These are phyloP conservation scores for Acomys russatus DNA, from an alignment of 2,797 vertebrate species.

Conservation along the genomic window DNA sequence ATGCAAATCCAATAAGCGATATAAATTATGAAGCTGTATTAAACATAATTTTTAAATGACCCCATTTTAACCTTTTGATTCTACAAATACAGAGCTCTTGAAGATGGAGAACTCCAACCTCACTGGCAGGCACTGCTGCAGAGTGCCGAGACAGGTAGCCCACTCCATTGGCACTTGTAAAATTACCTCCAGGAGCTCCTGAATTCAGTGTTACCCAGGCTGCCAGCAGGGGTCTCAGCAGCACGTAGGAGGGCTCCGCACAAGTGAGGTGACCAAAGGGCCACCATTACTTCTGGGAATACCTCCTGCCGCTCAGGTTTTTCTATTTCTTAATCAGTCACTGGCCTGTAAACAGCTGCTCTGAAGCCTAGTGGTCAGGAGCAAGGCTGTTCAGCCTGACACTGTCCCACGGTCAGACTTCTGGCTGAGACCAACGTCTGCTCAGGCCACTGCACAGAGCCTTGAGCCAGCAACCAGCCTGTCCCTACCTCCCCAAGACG, in stretches of 20 bases:
- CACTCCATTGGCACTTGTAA: background rate
- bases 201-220: background rate
- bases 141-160: background rate
- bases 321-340: background rate
- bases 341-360: background rate
- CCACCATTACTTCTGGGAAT: background rate
- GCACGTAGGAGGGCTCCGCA: background rate
- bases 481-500: background rate
- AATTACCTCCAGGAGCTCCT: background rate
- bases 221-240: background rate
- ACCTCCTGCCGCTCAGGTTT: background rate
- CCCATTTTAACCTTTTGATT: conserved; percentile 54
- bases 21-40: conserved; percentile 77
- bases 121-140: background rate
- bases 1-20: conserved; percentile 70
- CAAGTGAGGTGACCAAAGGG: background rate
- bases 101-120: background rate
- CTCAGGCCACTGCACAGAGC: background rate
- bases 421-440: background rate
- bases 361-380: background rate
- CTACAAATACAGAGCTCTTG: background rate
- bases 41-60: conserved; percentile 72
- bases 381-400: background rate
- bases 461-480: background rate
- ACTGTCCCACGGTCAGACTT: background rate